phyloP scores from a whole-genome alignment of 2,797 vertebrate genomes.

The Triplophysa bombifrons region DNA sequence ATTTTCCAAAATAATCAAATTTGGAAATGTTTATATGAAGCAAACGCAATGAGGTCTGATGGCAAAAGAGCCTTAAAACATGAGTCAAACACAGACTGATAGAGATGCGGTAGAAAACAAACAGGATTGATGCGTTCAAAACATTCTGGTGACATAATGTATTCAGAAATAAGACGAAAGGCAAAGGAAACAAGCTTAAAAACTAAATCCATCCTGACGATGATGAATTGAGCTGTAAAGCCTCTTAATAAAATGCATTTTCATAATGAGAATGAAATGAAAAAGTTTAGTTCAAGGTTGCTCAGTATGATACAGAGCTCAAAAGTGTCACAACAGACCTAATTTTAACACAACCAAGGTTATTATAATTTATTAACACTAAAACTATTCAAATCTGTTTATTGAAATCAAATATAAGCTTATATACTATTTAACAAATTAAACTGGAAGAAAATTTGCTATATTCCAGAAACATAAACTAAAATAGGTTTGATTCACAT shows the following conservation, averaged over 20 bases:
- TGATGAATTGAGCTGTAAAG: slow-evolving; percentile 18
- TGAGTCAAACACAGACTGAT: slow-evolving; percentile 4
- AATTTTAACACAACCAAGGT: no score
- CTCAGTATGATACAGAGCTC: not conserved
- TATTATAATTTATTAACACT: no score
- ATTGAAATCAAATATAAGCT: no score
- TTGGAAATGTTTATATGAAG: slow-evolving; percentile 5
- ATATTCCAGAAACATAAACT: no score
- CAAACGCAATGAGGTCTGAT: not conserved
- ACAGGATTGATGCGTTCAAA: slow-evolving; percentile 36
- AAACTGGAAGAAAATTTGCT: no score
- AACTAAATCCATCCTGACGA: not conserved
- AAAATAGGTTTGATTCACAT: no score
- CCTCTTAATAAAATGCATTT: slow-evolving; percentile 13
- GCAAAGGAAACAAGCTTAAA: not conserved
- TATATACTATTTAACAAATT: no score
- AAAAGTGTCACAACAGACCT: not conserved
- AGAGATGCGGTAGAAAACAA: not conserved
- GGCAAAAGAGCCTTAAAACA: not conserved
- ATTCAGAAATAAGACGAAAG: not conserved
- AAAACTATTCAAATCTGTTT: no score
- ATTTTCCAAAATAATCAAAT: slow-evolving; percentile 34
- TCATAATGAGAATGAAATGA: not conserved
- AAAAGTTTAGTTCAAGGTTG: not conserved
- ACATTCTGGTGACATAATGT: not conserved